These are phyloP conservation scores for Phrynocephalus versicolor DNA, from an alignment of 2,113 vertebrate genomes.

Conservation along the genomic window DNA sequence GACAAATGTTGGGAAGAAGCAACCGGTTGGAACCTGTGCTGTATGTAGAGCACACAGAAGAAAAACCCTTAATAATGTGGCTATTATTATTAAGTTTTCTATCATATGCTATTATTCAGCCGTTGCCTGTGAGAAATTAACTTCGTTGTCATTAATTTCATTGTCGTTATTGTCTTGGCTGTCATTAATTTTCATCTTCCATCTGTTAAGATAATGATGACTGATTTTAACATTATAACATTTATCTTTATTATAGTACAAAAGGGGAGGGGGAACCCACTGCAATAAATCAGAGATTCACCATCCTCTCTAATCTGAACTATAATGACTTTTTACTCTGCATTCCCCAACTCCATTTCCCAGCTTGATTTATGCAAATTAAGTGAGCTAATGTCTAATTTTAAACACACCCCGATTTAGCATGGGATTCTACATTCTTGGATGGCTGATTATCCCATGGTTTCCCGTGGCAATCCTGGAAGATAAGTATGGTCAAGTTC, in stretches of 20 bases:
- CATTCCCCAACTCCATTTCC: conserved; percentile 29
- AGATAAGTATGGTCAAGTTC: background rate
- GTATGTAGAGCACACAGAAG: background rate
- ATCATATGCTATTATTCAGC: conserved; percentile 45
- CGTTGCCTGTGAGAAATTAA: conserved; percentile 63
- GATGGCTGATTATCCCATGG: background rate
- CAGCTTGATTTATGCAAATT: conserved; percentile 46
- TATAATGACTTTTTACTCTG: conserved; percentile 59
- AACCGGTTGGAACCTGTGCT: background rate
- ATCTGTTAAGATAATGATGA: conserved; percentile 64
- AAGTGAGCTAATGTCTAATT: too few species aligned
- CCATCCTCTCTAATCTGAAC: conserved; percentile 52
- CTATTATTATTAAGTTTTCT: conserved; percentile 46
- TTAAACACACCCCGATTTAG: background rate
- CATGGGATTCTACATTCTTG: conserved; percentile 20
- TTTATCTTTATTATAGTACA: conserved; percentile 59
- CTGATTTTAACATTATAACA: conserved; percentile 64
- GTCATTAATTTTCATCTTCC: conserved; percentile 67
- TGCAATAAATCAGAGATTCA: conserved; percentile 62
- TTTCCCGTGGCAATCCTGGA: background rate
- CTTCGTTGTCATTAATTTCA: conserved; percentile 66
- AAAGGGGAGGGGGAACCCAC: conserved; percentile 42
- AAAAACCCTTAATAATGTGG: conserved; percentile 1
- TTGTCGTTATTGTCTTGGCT: conserved; percentile 47
- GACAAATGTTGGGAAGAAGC: background rate